Evolutionary conservation across 2,113 vertebrate genomes (phyloP), one percentile per base, ranked within the genome.

Genomic region (Alligator sinensis): DNA sequence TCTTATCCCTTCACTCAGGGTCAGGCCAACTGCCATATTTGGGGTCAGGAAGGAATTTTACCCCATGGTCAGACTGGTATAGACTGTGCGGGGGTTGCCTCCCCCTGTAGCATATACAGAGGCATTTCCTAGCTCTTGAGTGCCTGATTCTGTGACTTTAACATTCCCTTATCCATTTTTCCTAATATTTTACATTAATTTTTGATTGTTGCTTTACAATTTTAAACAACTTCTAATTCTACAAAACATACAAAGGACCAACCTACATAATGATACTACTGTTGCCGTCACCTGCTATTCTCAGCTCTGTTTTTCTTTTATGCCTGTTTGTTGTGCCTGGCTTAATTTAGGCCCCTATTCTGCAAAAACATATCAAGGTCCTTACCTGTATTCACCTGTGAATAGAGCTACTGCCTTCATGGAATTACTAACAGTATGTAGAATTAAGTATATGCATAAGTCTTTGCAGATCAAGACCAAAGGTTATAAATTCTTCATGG

Each of bases 311-410:
- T 80, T 12, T 62, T 62, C 74, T 15, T 80, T 78, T 61, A 25
- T 13, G 24, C 22, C 24, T 13, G 63, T 0, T 9, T 2, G 0
- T 3, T 2, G 16, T 16, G 12, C 27, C 13, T 58, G 57, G 64
- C 58, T 86, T 77, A 76, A 28, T 68, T 79, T 60, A 18, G 55
- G 9, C 84, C 30, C n/a, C 55, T 25, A 9, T 30, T 70, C 57
- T 4, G 25, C 34, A 64, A 62, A 62, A 9, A 62, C 24, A 22
- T 62, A 62, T 24, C 6, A 30, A 47, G 21, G 34, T 72, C n/a
- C 68, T 72, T 34, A 72, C 3, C 19, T 72, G 30, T 72, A 72
- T 34, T 11, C 70, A 72, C 19, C 19, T 11, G 34, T 24, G 70
- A 72, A 34, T 72, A 38, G 30, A 6, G 19, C 21, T 47, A 47